phyloP scores from a whole-genome alignment of 2,797 vertebrate species.

The Lacerta agilis region DNA sequence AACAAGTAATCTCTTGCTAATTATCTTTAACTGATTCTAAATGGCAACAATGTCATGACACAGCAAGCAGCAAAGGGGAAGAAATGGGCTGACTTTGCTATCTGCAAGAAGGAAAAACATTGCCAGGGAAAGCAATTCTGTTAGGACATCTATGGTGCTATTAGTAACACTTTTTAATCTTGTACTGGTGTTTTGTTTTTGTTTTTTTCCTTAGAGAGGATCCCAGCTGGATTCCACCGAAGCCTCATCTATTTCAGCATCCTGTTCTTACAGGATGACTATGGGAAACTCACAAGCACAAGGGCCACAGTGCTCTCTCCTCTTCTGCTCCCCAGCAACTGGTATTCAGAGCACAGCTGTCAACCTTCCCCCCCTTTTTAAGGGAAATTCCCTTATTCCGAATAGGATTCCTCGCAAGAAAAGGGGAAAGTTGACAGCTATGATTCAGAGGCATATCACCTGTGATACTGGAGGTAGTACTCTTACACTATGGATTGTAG shows the following conservation, averaged over 20 bases:
- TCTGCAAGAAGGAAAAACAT: background rate
- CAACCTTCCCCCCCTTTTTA: no score
- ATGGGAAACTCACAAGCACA: no score
- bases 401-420: no score
- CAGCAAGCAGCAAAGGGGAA: background rate
- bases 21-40: conserved; percentile 32
- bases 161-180: background rate
- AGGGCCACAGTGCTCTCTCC: background rate
- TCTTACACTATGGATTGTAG: no score
- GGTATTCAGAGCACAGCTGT: no score
- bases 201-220: background rate
- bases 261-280: background rate
- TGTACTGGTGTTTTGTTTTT: background rate
- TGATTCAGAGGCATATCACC: no score
- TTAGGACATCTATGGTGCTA: background rate
- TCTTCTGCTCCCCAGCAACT: no score
- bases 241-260: background rate
- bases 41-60: conserved; percentile 27
- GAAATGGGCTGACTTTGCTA: conserved; percentile 3
- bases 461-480: background rate
- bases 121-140: background rate
- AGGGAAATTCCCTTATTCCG: no score
- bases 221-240: background rate
- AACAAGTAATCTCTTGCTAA: conserved; percentile 36
- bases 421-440: no score